Base-by-base conservation (phyloP, 2,113 vertebrate genomes). In the Campylomormyrus numenius region DNA sequence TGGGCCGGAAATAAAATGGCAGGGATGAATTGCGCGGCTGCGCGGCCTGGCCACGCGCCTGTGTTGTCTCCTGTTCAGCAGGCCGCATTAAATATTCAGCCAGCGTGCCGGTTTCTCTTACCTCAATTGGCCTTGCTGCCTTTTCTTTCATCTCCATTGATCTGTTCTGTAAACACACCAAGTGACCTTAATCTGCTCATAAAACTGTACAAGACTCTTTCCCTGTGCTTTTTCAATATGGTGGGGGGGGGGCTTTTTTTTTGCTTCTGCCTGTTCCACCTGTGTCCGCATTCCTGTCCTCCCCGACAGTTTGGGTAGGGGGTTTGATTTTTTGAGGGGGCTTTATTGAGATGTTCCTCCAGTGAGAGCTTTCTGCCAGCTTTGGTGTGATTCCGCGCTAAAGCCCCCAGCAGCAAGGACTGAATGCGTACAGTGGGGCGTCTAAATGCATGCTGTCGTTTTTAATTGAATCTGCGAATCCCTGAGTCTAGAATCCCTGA, bases 1-100 rank as follows among this genome's bases (percentile, higher is more conserved):
- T 66, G 90, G 91, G 92, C 58, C 62, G 85, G 85, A 93, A 92
- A 91, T 89, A 93, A 93, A 94, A 92, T 90, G 91, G 87, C 19
- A 86, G 53, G 90, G 89, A 90, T 91, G 91, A 88, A 91, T 83
- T 88, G 88, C 89, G 89, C 89, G 62, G 91, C 91, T 88, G 88
- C 89, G 89, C 89, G 62, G 91, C 91, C 89, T 85, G 88, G 88
- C 88, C 88, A 86, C 90, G 83, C 90, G 91, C 90, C 91, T 89
- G 91, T 91, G 92, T 91, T 92, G 91, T 92, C 93, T 94, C 92
- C 92, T 92, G 85, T 91, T 92, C 93, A 94, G 93, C 94, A 96
- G 94, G 95, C 95, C n/a, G 5, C 94, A 96, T 96, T 95, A 96
- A 96, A 96, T 95, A 96, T 96, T 95, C 91, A 96, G 93, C 90